Base-by-base conservation (phyloP, 2,113 vertebrate genomes). In the Reinhardtius hippoglossoides region DNA sequence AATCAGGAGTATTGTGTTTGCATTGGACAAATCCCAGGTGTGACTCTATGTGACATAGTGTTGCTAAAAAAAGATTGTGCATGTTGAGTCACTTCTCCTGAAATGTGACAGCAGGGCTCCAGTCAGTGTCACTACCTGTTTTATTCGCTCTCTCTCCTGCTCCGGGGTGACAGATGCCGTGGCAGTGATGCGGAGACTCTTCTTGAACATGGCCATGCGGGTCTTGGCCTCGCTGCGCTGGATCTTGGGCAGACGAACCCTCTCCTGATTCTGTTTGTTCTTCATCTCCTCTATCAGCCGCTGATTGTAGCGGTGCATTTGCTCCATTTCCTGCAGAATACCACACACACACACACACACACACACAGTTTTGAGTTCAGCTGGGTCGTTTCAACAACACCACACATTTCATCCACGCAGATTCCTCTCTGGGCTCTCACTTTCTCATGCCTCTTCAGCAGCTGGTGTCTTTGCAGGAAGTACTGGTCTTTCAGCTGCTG, bases 161-260 rank as follows among this genome's bases (percentile, higher is more conserved):
- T 99, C 98, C 6, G 96, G 96, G 35, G 97, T 97, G n/a, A 96
- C 94, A 4, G 95, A 86, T 14, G 95, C 96, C 0, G 95, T 96
- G 35, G 95, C 96, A 54, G 96, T 96, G 93, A 99, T 99, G 81
- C 98, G 95, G 80, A 99, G 92, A 85, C 98, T 99, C 89, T 98
- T 98, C 92, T 99, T 99, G 89, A 97, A 99, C 97, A 99, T 99
- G 62, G 98, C 97, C 98, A 99, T 99, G 54, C 98, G 96, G 9
- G 98, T 99, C 93, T 99, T 99, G 57, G 96, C 97, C 55, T 99
- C 98, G 21, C 98, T 94, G 67, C 98, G 95, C 80, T 99, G 98
- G 89, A 98, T 98, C 94, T 99, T 99, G 66, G 98, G 98, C 71
- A 99, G 92, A 16, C 98, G 95, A 0, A 94, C 96, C 89, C 96